Percentiles rank a stretch among this genome's conserved stretches.
phyloP scores from a whole-genome alignment of 2,113 vertebrate species.

The Vidua macroura region DNA sequence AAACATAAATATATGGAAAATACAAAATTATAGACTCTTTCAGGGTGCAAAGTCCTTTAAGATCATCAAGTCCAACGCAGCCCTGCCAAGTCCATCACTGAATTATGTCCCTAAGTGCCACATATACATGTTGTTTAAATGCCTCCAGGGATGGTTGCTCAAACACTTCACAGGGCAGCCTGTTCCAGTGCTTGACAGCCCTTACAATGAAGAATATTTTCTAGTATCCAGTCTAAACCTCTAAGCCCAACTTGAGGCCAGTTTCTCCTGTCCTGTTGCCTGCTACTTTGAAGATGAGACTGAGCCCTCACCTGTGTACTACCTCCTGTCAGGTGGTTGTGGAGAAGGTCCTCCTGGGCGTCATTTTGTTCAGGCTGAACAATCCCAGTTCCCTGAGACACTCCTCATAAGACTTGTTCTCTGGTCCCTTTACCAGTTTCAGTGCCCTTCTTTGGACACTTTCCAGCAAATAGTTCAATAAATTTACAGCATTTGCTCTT shows the following conservation, averaged over 20 bases:
- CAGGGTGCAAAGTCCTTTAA: background rate
- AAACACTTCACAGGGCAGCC: background rate
- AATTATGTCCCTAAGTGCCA: background rate
- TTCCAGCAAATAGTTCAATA: background rate
- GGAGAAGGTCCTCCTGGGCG: background rate
- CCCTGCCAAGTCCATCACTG: background rate
- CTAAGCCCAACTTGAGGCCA: background rate
- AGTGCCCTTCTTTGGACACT: background rate
- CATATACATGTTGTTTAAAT: background rate
- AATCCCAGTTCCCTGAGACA: background rate
- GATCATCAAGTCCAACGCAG: background rate
- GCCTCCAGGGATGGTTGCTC: background rate
- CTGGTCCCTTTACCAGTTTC: background rate
- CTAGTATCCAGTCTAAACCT: background rate
- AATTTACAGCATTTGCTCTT: background rate
- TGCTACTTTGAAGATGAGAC: background rate
- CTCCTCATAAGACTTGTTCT: background rate
- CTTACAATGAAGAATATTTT: background rate
- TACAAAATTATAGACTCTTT: background rate
- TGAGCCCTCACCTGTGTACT: background rate
- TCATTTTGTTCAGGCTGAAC: background rate
- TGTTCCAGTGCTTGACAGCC: background rate
- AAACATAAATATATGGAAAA: background rate
- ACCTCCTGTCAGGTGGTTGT: background rate
- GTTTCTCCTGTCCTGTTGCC: background rate